Conservation (phyloP, 2,113 vertebrate genomes). For the Cryptomyrus ogoouensis region DNA sequence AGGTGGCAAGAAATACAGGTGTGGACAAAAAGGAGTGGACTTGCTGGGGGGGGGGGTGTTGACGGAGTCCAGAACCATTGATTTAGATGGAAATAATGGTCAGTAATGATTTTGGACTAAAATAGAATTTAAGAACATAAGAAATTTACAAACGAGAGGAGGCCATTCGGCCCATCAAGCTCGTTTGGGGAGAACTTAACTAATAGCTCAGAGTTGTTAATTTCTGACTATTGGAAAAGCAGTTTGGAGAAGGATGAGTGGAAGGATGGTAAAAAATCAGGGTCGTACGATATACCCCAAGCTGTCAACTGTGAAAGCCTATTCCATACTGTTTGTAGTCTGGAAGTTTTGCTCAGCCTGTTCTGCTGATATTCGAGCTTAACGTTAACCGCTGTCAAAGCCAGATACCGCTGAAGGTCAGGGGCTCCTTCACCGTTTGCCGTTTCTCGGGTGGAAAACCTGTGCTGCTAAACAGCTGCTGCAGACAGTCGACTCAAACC, state of each 20-base stretch:
- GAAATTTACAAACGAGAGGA: too few relatives aligned
- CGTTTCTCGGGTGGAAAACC: background rate
- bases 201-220: too few relatives aligned
- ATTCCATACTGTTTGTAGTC: background rate
- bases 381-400: background rate
- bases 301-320: background rate
- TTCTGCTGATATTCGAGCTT: background rate
- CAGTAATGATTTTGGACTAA: background rate
- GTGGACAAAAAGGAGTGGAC: background rate
- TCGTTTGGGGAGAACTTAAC: too few relatives aligned
- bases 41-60: background rate
- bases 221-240: background rate
- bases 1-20: background rate
- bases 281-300: background rate
- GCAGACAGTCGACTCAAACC: background rate
- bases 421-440: background rate
- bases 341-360: background rate
- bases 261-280: background rate
- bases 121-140: too few relatives aligned
- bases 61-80: background rate
- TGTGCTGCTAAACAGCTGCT: background rate
- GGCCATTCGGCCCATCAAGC: too few relatives aligned
- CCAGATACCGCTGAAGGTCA: background rate
- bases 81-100: background rate
- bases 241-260: background rate